Conservation (phyloP, 2,113 vertebrate genomes). For the Lanius collurio region DNA sequence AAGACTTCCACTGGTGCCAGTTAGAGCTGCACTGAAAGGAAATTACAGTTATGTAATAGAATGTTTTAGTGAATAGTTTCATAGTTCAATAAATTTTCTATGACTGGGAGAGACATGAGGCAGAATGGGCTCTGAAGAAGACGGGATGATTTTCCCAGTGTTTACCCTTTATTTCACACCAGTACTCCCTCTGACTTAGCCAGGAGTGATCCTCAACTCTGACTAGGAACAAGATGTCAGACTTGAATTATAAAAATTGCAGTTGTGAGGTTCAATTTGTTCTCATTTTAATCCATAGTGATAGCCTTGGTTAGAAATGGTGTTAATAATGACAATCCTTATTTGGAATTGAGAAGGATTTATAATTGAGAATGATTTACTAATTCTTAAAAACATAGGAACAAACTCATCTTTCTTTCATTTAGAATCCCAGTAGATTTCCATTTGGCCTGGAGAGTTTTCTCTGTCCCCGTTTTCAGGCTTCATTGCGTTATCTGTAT, state of each 20-base stretch:
- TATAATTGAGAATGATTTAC: not conserved
- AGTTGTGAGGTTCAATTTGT: not conserved
- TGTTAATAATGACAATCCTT: not conserved
- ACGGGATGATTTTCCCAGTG: not conserved
- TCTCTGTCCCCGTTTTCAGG: slow-evolving; percentile 5
- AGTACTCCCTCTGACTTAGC: not conserved
- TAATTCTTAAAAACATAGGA: not conserved
- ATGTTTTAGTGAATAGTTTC: not conserved
- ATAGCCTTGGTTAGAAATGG: not conserved
- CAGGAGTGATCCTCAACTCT: not conserved
- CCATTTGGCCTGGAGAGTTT: slow-evolving; percentile 36
- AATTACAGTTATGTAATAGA: not conserved
- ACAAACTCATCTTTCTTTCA: not conserved
- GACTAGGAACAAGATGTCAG: not conserved
- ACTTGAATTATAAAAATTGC: not conserved
- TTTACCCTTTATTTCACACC: not conserved
- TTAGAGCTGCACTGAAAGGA: not conserved
- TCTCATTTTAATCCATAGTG: not conserved
- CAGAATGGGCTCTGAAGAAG: not conserved
- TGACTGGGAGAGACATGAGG: not conserved
- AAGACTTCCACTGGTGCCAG: not conserved
- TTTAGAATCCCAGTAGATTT: slow-evolving; percentile 25
- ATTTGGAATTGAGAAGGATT: not conserved
- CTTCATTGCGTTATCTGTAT: slow-evolving; percentile 13
- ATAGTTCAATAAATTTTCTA: not conserved